Evolutionary conservation across 2,797 vertebrate species (phyloP).

Genomic region (Hydrophis major): DNA sequence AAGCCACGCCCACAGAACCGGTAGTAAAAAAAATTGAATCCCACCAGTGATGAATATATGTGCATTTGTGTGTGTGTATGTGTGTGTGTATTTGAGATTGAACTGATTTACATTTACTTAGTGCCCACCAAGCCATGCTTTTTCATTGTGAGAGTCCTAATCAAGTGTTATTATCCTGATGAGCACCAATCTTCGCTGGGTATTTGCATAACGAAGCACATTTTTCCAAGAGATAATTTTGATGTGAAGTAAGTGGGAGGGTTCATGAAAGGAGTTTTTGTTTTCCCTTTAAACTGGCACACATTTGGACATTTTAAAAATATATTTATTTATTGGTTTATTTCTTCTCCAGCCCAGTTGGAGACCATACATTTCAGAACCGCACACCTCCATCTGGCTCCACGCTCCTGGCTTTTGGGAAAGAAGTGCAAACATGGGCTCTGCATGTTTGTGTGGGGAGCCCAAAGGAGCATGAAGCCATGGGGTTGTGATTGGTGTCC

Average conservation of each 20-base stretch:
- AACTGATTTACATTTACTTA: constrained; percentile 16
- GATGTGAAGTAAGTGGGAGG: background rate
- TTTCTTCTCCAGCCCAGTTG: background rate
- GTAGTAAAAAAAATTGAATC: too few species aligned
- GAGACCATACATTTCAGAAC: background rate
- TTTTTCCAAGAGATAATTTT: constrained; percentile 45
- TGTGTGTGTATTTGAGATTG: background rate
- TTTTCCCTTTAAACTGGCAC: constrained; percentile 37
- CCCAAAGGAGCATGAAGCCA: background rate
- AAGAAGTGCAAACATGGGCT: background rate
- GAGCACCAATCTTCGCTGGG: constrained; percentile 56
- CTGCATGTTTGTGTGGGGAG: background rate
- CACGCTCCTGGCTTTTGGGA: background rate
- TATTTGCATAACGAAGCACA: constrained; percentile 54
- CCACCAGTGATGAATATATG: background rate
- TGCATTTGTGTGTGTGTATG: too few species aligned
- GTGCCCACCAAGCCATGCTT: background rate
- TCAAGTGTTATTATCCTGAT: constrained; percentile 55
- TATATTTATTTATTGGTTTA: background rate
- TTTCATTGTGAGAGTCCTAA: constrained; percentile 43
- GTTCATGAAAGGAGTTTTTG: constrained; percentile 40
- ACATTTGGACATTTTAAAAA: constrained; percentile 2
- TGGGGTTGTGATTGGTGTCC: background rate
- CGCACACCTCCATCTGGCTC: background rate
- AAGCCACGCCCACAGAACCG: too few species aligned